These are phyloP conservation scores for Carapus acus DNA, from an alignment of 2,797 vertebrate species.

Conservation along the genomic window DNA sequence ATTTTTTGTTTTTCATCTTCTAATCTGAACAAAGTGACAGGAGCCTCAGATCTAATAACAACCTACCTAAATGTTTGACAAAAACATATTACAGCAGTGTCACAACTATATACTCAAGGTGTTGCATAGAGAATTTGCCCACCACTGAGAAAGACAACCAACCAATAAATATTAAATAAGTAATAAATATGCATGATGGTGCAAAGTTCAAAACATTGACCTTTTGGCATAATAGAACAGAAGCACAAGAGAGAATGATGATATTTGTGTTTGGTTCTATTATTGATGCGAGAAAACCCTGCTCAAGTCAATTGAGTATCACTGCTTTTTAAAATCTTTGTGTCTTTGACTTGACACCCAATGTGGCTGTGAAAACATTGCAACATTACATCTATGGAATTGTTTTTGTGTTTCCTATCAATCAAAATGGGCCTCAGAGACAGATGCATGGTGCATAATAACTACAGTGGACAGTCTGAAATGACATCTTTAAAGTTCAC, in stretches of 20 bases:
- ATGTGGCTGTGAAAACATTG: background rate
- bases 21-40: background rate
- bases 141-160: conserved; percentile 36
- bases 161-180: conserved; percentile 59
- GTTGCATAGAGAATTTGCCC: conserved; percentile 59
- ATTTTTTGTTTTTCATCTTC: background rate
- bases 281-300: conserved; percentile 11
- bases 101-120: conserved; percentile 29
- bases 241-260: conserved; percentile 19
- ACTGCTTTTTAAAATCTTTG: conserved; percentile 4
- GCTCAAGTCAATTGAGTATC: conserved; percentile 19
- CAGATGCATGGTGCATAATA: background rate
- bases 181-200: conserved; percentile 47
- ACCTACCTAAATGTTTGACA: conserved; percentile 2
- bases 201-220: conserved; percentile 19
- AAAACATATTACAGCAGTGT: conserved; percentile 30
- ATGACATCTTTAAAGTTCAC: background rate
- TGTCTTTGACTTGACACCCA: conserved; percentile 12
- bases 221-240: conserved; percentile 3
- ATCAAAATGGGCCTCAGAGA: conserved; percentile 2
- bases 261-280: conserved; percentile 26
- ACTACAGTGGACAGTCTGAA: background rate
- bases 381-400: background rate
- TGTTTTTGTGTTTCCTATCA: conserved; percentile 1
- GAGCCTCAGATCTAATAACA: conserved; percentile 12